Percentiles rank a stretch among this genome's conserved stretches.
Evolutionary conservation across 2,797 vertebrate species (phyloP).

Genomic region (Smutsia gigantea): DNA sequence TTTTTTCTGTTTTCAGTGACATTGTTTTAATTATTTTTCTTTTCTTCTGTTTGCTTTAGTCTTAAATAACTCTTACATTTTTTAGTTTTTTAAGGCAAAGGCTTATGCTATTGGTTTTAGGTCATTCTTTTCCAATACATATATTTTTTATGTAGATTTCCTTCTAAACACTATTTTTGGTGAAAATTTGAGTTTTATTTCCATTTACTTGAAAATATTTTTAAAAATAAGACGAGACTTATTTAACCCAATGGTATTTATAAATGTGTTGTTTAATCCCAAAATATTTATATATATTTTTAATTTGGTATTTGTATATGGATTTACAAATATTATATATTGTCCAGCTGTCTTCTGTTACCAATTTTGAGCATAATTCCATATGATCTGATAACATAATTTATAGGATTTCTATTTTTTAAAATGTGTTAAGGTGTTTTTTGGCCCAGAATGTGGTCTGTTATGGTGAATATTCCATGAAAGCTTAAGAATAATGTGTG

Average conservation of each 20-base stretch:
- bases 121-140: background rate
- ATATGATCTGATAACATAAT: background rate
- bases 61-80: background rate
- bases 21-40: background rate
- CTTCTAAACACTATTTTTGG: background rate
- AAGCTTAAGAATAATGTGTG: background rate
- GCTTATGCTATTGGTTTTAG: background rate
- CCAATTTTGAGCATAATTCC: background rate
- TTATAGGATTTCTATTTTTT: background rate
- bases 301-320: too few relatives aligned
- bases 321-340: background rate
- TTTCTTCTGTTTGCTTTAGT: background rate
- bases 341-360: background rate
- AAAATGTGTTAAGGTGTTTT: background rate
- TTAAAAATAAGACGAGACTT: background rate
- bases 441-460: background rate
- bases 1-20: background rate
- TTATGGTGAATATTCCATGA: background rate
- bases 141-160: background rate
- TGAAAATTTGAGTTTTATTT: background rate
- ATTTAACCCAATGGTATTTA: background rate
- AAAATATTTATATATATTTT: background rate
- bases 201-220: background rate
- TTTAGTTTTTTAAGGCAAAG: background rate
- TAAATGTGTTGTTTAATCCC: background rate